Evolutionary conservation across 1,140 invertebrate species (phyloP), one percentile per base, ranked within the genome.

Genomic region (Chironomus striatipennis): DNA sequence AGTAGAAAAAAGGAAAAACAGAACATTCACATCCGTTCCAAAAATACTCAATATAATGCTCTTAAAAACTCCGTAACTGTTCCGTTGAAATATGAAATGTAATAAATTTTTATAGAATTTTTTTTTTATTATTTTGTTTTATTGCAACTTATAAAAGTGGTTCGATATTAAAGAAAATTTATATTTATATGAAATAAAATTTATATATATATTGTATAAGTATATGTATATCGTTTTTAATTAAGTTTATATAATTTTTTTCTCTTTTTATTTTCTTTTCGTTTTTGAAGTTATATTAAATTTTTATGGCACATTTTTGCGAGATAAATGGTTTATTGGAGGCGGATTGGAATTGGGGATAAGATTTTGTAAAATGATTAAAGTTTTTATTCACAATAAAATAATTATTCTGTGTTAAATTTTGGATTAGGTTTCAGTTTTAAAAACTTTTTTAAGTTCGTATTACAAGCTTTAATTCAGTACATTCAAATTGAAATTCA

Each of bases 31-130:
- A 57, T 57, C 47, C 47, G 47, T 57, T 57, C 47, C 47, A 57
- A 57, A 57, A 57, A 57, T 57, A 57, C 47, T 57, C 47, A 57
- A 57, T 34, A 34, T 34, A 34, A 34, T 34, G 47, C 47, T 57
- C 47, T 57, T 57, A 57, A 57, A 57, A 34, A 34, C 47, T 57
- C 24, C 47, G 47, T 57, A 57, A 57, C 47, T 57, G 47, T 57
- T 57, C n/a, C 47, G 47, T 57, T 57, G 47, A 57, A 57, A 57
- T 57, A 57, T 57, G 47, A 57, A 57, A 57, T n/a, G 47, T 57
- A 57, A 57, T 57, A 57, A 57, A 57, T 57, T 57, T 57, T 57
- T 57, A 57, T 57, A 57, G 47, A 57, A 57, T 57, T 57, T 57
- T 57, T n/a, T 57, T 57, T 57, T 57, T 57, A 57, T 57, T 57